Base-by-base conservation (phyloP, 2,113 vertebrate species). In the Pyxicephalus adspersus region DNA sequence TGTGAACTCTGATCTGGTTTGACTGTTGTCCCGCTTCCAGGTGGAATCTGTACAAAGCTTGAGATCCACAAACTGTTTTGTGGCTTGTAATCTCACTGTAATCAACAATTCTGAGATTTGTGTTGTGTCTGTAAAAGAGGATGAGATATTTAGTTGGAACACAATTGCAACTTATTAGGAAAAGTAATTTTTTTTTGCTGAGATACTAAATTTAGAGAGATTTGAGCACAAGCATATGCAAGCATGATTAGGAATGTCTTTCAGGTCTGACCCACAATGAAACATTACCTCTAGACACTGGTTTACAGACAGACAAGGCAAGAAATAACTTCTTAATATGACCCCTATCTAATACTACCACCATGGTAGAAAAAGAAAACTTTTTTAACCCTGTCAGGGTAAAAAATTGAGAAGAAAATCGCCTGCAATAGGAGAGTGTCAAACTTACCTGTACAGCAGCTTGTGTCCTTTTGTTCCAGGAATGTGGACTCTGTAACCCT, bases 21-120 rank as follows among this genome's bases (percentile, higher is more conserved):
- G 64, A 67, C 64, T 68, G 52, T 67, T 58, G 52, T 67, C 51
- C 51, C 28, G 31, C 7, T 58, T 38, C 76, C 76, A 78, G 22
- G 64, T 67, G 64, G 51, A 55, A 67, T 68, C 76, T 20, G n/a
- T 34, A 78, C 71, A 74, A 58, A 78, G 64, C 55, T 68, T 67
- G 34, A 78, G 76, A 78, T 54, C 52, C 34, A 58, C 52, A 66
- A 68, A 78, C 64, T 67, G 51, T 77, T 67, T 57, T 51, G 55
- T 66, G 64, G 52, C 28, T 67, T 25, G 76, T 78, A 57, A 55
- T 78, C 28, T 8, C 31, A 67, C 26, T 26, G 19, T 57, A 67
- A 78, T 68, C 76, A 67, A 57, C 76, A 78, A 38, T 67, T 65
- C 76, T 15, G 52, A 78, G 50, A 78, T 78, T 68, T 51, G 68